A percentile compares a stretch with the other conserved stretches of the same genome.
These are phyloP conservation scores for Drosophila rellima DNA, from an alignment of 2,888 invertebrate species.

Conservation along the genomic window DNA sequence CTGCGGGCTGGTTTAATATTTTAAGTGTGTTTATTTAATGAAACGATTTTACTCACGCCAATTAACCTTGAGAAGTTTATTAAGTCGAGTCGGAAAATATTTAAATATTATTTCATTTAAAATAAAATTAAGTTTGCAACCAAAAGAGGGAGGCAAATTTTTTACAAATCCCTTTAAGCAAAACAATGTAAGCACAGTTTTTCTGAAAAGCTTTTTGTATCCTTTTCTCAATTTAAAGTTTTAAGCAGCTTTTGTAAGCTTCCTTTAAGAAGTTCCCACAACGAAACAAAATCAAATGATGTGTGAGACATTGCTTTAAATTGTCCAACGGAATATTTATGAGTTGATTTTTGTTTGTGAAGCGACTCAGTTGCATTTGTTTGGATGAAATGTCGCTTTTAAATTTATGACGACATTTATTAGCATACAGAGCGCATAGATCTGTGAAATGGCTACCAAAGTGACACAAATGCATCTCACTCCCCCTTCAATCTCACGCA, in stretches of 20 bases:
- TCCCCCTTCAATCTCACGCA: not conserved
- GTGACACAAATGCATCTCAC: conserved; percentile 67
- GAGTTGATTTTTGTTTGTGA: conserved; percentile 47
- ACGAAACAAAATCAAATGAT: conserved; percentile 43
- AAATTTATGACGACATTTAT: conserved; percentile 84
- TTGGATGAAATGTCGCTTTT: conserved; percentile 58
- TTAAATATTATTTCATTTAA: not conserved
- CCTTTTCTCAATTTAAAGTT: not conserved
- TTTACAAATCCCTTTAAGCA: not conserved
- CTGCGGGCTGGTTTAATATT: conserved; percentile 59
- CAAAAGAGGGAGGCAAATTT: not conserved
- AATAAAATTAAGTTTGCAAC: not conserved
- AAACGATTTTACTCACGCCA: conserved; percentile 65
- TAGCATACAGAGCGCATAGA: conserved; percentile 74
- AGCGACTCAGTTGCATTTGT: conserved; percentile 34
- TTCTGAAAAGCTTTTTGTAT: not conserved
- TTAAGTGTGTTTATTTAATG: conserved; percentile 29
- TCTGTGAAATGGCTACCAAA: conserved; percentile 66
- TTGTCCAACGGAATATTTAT: conserved; percentile 67
- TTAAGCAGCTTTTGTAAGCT: conserved; percentile 5
- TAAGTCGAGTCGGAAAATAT: not conserved
- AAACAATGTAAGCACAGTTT: not conserved
- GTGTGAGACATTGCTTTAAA: conserved; percentile 57
- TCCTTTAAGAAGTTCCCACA: conserved; percentile 24
- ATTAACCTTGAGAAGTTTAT: conserved; percentile 60